Evolutionary conservation across 2,797 vertebrate genomes (phyloP).

Genomic region (Pampus argenteus): DNA sequence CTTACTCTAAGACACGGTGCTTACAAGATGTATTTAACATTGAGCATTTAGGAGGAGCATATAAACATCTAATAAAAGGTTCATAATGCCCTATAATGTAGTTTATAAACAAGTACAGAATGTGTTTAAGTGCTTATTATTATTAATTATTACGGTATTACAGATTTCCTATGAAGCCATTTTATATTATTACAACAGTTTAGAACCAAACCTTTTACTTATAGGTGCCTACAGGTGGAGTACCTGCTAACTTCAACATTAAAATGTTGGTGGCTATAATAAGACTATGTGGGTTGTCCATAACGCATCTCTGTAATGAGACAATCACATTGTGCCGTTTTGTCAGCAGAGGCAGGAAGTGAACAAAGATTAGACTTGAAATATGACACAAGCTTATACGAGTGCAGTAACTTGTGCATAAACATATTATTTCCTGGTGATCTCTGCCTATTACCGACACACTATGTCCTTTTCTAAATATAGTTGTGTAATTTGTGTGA

Average conservation of each 20-base stretch:
- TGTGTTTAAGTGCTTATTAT: no score
- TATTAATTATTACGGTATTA: no score
- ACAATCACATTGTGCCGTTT: not conserved
- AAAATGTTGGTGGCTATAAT: not conserved
- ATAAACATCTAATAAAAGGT: no score
- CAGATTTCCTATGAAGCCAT: no score
- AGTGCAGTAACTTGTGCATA: slow-evolving; percentile 15
- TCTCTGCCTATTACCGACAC: slow-evolving; percentile 21
- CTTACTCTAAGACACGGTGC: not conserved
- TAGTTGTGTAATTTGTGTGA: slow-evolving; percentile 32
- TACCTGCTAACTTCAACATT: no score
- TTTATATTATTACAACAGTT: no score
- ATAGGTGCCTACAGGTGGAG: no score
- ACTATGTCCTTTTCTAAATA: slow-evolving; percentile 59
- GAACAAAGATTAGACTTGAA: slow-evolving; percentile 5
- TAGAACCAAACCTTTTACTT: no score
- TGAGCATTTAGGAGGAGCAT: not conserved
- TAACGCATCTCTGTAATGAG: not conserved
- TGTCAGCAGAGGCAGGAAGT: not conserved
- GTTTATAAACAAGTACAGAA: no score
- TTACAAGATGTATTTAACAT: not conserved
- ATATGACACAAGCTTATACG: not conserved
- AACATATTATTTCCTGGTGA: slow-evolving; percentile 20
- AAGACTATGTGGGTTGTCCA: not conserved
- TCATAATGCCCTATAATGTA: no score